Percentiles rank a stretch among this genome's conserved stretches.
These are phyloP conservation scores for Hypomesus transpacificus DNA, from an alignment of 2,113 vertebrate genomes.

Conservation along the genomic window DNA sequence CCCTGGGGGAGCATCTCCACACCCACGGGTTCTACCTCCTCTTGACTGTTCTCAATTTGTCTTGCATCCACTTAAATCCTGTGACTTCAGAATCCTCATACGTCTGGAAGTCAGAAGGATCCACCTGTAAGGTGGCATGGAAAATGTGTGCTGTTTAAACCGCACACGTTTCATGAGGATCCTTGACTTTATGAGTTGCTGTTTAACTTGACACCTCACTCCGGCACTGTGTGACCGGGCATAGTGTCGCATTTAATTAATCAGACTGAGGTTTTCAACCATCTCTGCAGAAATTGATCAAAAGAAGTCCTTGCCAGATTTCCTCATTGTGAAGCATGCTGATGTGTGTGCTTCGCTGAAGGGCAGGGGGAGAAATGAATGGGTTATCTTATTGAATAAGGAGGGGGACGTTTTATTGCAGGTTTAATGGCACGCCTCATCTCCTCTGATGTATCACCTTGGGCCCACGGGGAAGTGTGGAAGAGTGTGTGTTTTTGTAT, in stretches of 20 bases:
- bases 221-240: slow-evolving; percentile 12
- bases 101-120: neutral
- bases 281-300: slow-evolving; percentile 16
- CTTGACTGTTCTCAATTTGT: neutral
- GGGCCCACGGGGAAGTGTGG: slow-evolving; percentile 6
- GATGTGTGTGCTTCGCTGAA: slow-evolving; percentile 28
- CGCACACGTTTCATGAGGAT: neutral
- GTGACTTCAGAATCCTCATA: neutral
- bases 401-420: slow-evolving; percentile 42
- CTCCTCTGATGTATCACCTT: slow-evolving; percentile 36
- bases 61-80: neutral
- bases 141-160: neutral
- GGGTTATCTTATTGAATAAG: slow-evolving; percentile 41
- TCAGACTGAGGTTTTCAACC: slow-evolving; percentile 14
- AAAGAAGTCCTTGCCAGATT: slow-evolving; percentile 16
- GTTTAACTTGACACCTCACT: neutral
- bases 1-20: neutral
- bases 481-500: slow-evolving; percentile 1
- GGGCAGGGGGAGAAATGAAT: slow-evolving; percentile 33
- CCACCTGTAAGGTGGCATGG: neutral
- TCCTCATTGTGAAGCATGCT: slow-evolving; percentile 25
- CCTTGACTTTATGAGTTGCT: slow-evolving; percentile 9
- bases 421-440: slow-evolving; percentile 41
- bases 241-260: slow-evolving; percentile 17
- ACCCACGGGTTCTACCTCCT: neutral